Evolutionary conservation across 1,140 invertebrate genomes (phyloP).

Genomic region (Dinoponera quadriceps): DNA sequence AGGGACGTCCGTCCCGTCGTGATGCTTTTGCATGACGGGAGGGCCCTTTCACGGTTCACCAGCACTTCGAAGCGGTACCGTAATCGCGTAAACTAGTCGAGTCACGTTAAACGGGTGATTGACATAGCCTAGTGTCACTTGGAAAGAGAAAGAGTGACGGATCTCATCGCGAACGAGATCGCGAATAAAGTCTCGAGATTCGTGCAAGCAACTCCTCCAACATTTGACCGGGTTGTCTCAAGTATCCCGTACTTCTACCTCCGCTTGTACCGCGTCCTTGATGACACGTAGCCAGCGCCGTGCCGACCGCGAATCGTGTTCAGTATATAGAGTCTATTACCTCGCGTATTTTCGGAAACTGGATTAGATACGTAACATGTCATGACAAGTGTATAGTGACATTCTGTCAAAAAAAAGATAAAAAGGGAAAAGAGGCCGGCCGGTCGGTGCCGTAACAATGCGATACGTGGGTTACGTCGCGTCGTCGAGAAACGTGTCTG

Average conservation of each 20-base stretch:
- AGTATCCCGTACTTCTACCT: constrained; percentile 48
- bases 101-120: constrained; percentile 19
- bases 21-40: neutral
- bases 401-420: constrained; percentile 54
- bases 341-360: too few species aligned
- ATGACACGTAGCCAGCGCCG: constrained; percentile 19
- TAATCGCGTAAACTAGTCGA: constrained; percentile 56
- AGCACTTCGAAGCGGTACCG: constrained; percentile 8
- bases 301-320: constrained; percentile 9
- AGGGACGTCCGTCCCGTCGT: constrained; percentile 25
- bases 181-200: constrained; percentile 2
- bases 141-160: neutral
- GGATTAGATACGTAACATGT: too few species aligned
- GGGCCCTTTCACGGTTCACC: constrained; percentile 17
- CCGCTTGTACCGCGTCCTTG: constrained; percentile 36
- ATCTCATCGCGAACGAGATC: neutral
- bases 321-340: too few species aligned
- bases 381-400: constrained; percentile 38
- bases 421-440: constrained; percentile 45
- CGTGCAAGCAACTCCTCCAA: neutral
- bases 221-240: constrained; percentile 46
- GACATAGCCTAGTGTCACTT: constrained; percentile 23
- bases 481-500: constrained; percentile 64
- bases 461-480: constrained; percentile 59
- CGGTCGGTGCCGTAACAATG: constrained; percentile 63